These are phyloP conservation scores for Gastrophysa polygoni DNA, from an alignment of 2,888 invertebrate species.

Conservation along the genomic window DNA sequence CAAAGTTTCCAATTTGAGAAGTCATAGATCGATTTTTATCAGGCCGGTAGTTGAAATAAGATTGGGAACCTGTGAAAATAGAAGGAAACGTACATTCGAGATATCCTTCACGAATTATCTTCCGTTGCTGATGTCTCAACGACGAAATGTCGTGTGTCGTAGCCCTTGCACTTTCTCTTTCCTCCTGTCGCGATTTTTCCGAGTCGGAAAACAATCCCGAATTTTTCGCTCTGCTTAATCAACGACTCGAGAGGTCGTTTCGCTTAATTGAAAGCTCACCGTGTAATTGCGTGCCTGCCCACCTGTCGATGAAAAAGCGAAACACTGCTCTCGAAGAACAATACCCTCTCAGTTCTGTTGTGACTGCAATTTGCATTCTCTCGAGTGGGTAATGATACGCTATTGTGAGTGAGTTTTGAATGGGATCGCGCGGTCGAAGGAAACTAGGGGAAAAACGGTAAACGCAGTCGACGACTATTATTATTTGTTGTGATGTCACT, in stretches of 20 bases:
- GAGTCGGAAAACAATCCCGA: not conserved
- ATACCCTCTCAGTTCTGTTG: conserved; percentile 12
- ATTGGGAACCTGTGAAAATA: too few relatives aligned
- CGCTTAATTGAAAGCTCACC: conserved; percentile 10
- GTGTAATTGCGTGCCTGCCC: conserved; percentile 11
- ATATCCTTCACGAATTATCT: too few relatives aligned
- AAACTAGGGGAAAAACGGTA: not conserved
- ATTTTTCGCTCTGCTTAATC: conserved; percentile 13
- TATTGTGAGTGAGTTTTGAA: not conserved
- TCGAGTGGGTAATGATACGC: not conserved
- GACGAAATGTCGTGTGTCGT: not conserved
- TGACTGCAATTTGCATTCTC: conserved; percentile 4
- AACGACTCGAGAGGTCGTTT: conserved; percentile 2
- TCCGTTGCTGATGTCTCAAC: too few relatives aligned
- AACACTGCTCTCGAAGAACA: conserved; percentile 3
- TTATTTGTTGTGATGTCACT: too few relatives aligned
- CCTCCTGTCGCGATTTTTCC: not conserved
- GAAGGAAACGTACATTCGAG: too few relatives aligned
- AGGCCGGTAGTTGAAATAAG: too few relatives aligned
- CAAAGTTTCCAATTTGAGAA: too few relatives aligned
- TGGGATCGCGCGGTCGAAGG: not conserved
- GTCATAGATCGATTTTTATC: too few relatives aligned
- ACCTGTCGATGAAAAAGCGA: conserved; percentile 6
- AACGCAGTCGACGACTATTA: too few relatives aligned
- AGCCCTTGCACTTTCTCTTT: not conserved